phyloP scores from a whole-genome alignment of 2,888 invertebrate species.

The Microchrysa polita region DNA sequence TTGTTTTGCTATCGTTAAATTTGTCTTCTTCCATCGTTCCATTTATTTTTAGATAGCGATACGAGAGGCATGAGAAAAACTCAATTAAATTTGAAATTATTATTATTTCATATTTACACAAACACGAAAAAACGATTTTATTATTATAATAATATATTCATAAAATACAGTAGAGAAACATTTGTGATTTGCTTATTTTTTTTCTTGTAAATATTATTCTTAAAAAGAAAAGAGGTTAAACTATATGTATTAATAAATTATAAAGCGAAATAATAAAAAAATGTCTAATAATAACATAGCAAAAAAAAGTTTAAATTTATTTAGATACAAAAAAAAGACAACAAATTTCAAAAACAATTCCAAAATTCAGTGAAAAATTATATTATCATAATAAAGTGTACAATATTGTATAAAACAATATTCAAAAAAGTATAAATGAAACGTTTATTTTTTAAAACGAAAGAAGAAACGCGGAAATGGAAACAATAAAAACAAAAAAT shows the following conservation, averaged over 20 bases:
- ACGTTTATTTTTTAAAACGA: conserved; percentile 35
- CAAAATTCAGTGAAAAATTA: background rate
- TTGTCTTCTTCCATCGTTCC: background rate
- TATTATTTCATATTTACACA: conserved; percentile 21
- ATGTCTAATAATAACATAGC: background rate
- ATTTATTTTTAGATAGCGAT: too few species aligned
- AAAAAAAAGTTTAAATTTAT: conserved; percentile 2
- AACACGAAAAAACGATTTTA: conserved; percentile 2
- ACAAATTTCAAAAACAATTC: conserved; percentile 7
- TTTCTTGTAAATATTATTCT: conserved; percentile 27
- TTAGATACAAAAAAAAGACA: conserved; percentile 12
- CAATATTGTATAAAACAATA: conserved; percentile 19
- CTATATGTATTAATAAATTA: conserved; percentile 24
- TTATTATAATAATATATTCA: conserved; percentile 31
- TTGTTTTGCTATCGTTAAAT: too few species aligned
- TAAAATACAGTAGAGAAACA: conserved; percentile 39
- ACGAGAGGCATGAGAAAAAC: conserved; percentile 33
- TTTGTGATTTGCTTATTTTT: conserved; percentile 49
- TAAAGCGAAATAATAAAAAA: background rate
- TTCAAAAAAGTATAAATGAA: conserved; percentile 23
- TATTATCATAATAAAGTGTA: conserved; percentile 12
- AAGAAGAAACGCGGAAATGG: conserved; percentile 34
- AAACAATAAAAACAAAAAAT: conserved; percentile 25
- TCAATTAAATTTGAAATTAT: conserved; percentile 35
- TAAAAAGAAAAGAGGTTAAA: conserved; percentile 12